These are phyloP conservation scores for Pteromalus puparum DNA, from an alignment of 1,140 invertebrate species.

Conservation along the genomic window DNA sequence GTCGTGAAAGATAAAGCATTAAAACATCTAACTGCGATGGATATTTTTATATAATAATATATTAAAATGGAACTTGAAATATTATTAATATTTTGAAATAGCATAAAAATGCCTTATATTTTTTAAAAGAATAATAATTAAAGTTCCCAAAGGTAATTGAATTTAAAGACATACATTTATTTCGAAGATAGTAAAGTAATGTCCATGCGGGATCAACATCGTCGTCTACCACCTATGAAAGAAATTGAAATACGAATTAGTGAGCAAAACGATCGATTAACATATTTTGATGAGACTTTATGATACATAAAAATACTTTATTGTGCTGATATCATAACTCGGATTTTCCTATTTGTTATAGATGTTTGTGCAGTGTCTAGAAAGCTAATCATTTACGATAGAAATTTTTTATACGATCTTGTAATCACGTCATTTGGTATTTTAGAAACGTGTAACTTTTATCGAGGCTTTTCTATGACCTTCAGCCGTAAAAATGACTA, in stretches of 20 bases:
- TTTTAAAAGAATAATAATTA: no score
- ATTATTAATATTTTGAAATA: not conserved
- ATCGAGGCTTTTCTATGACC: not conserved
- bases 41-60: no score
- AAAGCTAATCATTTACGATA: not conserved
- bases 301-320: no score
- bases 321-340: no score
- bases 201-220: constrained; percentile 91
- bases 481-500: not conserved
- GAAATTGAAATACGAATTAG: not conserved
- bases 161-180: constrained; percentile 81
- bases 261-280: no score
- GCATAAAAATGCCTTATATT: no score
- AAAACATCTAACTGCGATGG: not conserved
- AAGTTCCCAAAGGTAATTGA: not conserved
- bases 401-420: not conserved
- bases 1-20: constrained; percentile 51
- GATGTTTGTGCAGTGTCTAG: not conserved
- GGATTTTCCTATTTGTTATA: no score
- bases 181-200: constrained; percentile 87
- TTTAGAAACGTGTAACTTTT: not conserved
- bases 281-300: no score
- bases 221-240: constrained; percentile 81
- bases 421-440: not conserved
- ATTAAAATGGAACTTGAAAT: not conserved